A percentile compares a stretch with the other conserved stretches of the same genome.
Conservation (phyloP, 2,113 vertebrate genomes). For the Sterrhoptilus dennistouni region DNA sequence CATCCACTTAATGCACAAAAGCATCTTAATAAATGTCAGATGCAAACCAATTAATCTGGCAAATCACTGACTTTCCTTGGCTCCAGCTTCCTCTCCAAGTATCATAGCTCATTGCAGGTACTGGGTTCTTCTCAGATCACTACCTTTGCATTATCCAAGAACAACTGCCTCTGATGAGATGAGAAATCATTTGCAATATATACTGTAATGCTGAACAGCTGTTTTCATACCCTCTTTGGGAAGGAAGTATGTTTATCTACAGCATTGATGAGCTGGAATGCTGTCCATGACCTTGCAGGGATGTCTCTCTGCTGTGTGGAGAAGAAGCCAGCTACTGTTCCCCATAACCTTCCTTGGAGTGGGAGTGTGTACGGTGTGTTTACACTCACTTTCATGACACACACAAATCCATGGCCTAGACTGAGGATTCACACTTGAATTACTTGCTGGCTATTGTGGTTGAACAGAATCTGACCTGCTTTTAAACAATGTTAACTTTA, state of each 20-base stretch:
- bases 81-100: slow-evolving; percentile 13
- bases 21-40: not conserved
- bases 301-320: not conserved
- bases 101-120: not conserved
- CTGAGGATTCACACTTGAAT: not conserved
- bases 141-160: not conserved
- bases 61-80: not conserved
- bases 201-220: slow-evolving; percentile 27
- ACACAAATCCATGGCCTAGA: not conserved
- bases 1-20: not conserved
- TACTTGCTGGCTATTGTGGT: not conserved
- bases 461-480: not conserved
- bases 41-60: not conserved
- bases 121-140: not conserved
- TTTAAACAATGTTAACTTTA: not conserved
- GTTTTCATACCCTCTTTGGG: not conserved
- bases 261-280: not conserved
- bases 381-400: not conserved
- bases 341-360: not conserved
- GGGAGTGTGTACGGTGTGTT: not conserved
- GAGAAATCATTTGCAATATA: slow-evolving; percentile 13
- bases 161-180: slow-evolving; percentile 32
- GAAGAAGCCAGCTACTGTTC: not conserved
- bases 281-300: not conserved
- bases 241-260: slow-evolving; percentile 32